phyloP scores from a whole-genome alignment of 2,113 vertebrate genomes.

The Daphoenositta chrysoptera region DNA sequence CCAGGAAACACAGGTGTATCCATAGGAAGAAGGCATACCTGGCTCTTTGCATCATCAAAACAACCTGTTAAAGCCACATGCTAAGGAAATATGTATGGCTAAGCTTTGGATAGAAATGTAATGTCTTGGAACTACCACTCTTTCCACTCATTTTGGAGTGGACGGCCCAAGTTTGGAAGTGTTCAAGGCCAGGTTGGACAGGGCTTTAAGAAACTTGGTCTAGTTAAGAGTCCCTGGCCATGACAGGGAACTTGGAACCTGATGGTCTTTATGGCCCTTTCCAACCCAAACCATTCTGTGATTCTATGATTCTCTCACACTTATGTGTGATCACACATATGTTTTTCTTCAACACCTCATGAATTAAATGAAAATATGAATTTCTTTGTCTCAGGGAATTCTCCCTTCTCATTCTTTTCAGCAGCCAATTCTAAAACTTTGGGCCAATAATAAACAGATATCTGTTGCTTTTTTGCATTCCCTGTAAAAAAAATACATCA shows the following conservation, averaged over 20 bases:
- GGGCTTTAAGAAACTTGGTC: neutral
- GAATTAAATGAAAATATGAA: neutral
- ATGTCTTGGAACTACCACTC: neutral
- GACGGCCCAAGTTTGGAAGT: neutral
- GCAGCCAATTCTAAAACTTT: neutral
- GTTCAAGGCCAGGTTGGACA: neutral
- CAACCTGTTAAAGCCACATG: neutral
- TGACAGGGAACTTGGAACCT: neutral
- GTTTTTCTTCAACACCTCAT: neutral
- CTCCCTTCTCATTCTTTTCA: neutral
- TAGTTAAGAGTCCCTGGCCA: neutral
- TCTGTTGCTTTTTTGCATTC: neutral
- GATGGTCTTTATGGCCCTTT: neutral
- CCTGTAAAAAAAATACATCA: neutral
- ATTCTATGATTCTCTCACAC: neutral
- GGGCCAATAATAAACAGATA: neutral
- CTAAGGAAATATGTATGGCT: accelerated
- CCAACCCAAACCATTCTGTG: neutral
- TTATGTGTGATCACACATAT: neutral
- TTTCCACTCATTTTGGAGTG: neutral
- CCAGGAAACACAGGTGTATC: accelerated
- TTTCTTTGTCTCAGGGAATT: neutral
- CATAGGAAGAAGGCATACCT: neutral
- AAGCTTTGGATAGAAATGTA: neutral
- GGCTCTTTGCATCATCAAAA: neutral